A percentile compares a stretch with the other conserved stretches of the same genome.
Evolutionary conservation across 2,888 invertebrate genomes (phyloP).

Genomic region (Phyllotreta striolata): DNA sequence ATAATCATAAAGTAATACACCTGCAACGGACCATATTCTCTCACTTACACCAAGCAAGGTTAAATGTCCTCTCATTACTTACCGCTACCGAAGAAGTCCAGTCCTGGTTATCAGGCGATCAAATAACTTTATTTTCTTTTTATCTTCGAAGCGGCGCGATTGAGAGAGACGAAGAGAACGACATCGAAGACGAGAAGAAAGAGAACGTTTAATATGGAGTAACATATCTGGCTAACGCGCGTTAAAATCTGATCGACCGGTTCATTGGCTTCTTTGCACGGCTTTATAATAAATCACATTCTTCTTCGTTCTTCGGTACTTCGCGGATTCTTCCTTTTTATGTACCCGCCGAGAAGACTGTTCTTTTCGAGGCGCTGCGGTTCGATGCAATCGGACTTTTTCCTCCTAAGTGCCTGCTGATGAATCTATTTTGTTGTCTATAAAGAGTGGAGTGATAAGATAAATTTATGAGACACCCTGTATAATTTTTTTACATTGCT

Average conservation of each 20-base stretch:
- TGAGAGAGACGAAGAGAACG: slow-evolving; percentile 39
- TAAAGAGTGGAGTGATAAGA: too few relatives aligned
- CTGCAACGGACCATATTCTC: too few relatives aligned
- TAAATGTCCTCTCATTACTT: slow-evolving; percentile 18
- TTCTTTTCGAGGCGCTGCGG: too few relatives aligned
- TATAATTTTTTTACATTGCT: too few relatives aligned
- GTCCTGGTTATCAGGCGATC: slow-evolving; percentile 37
- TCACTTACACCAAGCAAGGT: too few relatives aligned
- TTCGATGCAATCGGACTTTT: too few relatives aligned
- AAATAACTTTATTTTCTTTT: slow-evolving; percentile 44
- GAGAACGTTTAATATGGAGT: slow-evolving; percentile 47
- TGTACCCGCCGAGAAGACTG: too few relatives aligned
- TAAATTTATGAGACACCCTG: too few relatives aligned
- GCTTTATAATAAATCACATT: slow-evolving; percentile 59
- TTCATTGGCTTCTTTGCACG: slow-evolving; percentile 59
- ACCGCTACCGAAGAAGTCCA: slow-evolving; percentile 36
- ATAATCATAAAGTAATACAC: too few relatives aligned
- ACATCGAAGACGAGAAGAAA: slow-evolving; percentile 13
- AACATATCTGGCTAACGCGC: slow-evolving; percentile 52
- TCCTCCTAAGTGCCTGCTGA: too few relatives aligned
- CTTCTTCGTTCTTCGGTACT: slow-evolving; percentile 36
- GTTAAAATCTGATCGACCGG: slow-evolving; percentile 58
- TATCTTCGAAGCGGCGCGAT: slow-evolving; percentile 32
- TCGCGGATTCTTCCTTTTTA: slow-evolving; percentile 18
- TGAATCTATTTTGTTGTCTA: too few relatives aligned